phyloP scores from a whole-genome alignment of 2,888 invertebrate genomes.

The Agriotes lineatus region DNA sequence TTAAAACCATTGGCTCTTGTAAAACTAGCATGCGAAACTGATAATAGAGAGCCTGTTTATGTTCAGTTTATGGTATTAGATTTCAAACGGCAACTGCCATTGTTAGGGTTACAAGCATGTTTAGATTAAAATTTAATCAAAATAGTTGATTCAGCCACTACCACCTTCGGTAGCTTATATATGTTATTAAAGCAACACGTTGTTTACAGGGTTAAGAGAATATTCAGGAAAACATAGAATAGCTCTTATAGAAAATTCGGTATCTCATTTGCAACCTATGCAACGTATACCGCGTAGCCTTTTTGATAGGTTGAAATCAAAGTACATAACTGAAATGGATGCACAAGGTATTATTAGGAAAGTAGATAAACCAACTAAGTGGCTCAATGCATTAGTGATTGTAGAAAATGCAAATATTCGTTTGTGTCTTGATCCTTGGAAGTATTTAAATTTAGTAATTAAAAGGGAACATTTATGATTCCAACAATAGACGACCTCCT shows the following conservation, averaged over 20 bases:
- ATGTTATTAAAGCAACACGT: background rate
- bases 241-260: too few species aligned
- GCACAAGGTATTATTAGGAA: background rate
- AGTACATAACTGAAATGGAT: background rate
- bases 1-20: background rate
- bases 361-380: background rate
- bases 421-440: conserved; percentile 11
- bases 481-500: conserved; percentile 10
- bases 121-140: background rate
- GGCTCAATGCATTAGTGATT: background rate
- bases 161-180: too few species aligned
- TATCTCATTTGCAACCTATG: background rate
- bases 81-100: too few species aligned
- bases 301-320: background rate
- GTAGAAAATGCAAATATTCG: background rate
- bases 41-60: too few species aligned
- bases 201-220: background rate
- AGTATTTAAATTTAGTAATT: background rate
- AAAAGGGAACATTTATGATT: conserved; percentile 6
- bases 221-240: too few species aligned
- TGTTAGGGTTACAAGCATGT: background rate
- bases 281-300: background rate
- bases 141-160: background rate
- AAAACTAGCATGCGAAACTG: background rate
- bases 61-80: too few species aligned